Conservation (phyloP, 2,113 vertebrate genomes). For the Cygnus atratus region DNA sequence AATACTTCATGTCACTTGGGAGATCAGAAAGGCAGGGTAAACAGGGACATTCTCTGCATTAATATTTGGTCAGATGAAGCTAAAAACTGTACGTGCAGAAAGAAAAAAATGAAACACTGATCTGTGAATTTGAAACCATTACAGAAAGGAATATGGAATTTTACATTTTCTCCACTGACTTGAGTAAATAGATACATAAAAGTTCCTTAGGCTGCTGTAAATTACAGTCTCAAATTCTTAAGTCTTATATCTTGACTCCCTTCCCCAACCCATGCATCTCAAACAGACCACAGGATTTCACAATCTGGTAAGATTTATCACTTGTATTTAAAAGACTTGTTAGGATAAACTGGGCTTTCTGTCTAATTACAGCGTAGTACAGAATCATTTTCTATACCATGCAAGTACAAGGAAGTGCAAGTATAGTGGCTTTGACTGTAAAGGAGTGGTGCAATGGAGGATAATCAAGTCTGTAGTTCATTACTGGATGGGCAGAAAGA, state of each 20-base stretch:
- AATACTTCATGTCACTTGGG: not conserved
- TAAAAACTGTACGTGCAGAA: not conserved
- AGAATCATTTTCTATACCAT: not conserved
- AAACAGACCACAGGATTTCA: not conserved
- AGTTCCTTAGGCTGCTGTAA: not conserved
- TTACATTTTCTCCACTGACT: not conserved
- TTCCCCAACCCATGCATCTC: not conserved
- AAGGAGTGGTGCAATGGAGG: not conserved
- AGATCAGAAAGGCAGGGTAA: not conserved
- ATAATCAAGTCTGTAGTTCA: not conserved
- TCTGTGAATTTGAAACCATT: not conserved
- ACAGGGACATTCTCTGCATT: not conserved
- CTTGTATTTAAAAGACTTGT: not conserved
- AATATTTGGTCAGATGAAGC: not conserved
- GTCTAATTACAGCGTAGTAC: not conserved
- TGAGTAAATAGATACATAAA: not conserved
- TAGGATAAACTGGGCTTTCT: not conserved
- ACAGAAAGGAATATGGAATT: not conserved
- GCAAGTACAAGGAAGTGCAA: not conserved
- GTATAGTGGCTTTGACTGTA: not conserved
- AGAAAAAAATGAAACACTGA: not conserved
- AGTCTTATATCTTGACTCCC: not conserved
- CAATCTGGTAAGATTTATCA: not conserved
- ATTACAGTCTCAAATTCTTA: not conserved
- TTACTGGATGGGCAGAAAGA: not conserved